Base-by-base conservation (phyloP, 2,797 vertebrate genomes). In the Poecilia velifera region DNA sequence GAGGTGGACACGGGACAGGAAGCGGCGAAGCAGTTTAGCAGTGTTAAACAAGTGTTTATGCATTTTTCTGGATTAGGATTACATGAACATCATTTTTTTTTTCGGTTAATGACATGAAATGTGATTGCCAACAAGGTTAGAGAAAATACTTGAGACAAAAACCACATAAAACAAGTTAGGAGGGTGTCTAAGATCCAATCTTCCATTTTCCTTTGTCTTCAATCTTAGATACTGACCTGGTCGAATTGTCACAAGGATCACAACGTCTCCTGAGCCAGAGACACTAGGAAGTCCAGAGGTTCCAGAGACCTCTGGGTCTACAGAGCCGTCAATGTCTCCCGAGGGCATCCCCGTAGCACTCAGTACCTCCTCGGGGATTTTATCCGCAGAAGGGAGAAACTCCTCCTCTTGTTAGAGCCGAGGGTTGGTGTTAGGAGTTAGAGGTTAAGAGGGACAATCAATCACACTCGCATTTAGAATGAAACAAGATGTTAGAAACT, bases 331-430 rank as follows among this genome's bases (percentile, higher is more conserved):
- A 34, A 71, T 57, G 34, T 91, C 90, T 73, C 89, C 94, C 20
- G 94, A 94, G 75, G 93, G 85, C 64, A 93, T 93, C 90, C 81
- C 94, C 85, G 94, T 94, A 90, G 80, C 85, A 84, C 93, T 91
- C 1, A 86, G 91, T 82, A 84, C 91, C 87, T 96, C 95, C 18
- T 94, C 88, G 80, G 93, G 90, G 70, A 62, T 76, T 78, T 66
- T 87, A 74, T 87, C 91, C 36, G 82, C 70, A 77, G 82, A 89
- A 79, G 90, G 82, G 75, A 88, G 79, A 87, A 93, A 80, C 92
- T 94, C 93, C 86, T 96, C 95, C 93, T 92, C 96, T 96, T 96
- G 93, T 95, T 94, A 94, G 89, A 93, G 94, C 91, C 93, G 94
- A 94, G 86, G 85, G 82, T 90, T 84, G 78, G 84, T 82, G 82